A percentile compares a stretch with the other conserved stretches of the same genome.
These are phyloP conservation scores for Ommatoiulus sabulosus DNA, from an alignment of 2,888 invertebrate species.

Conservation along the genomic window DNA sequence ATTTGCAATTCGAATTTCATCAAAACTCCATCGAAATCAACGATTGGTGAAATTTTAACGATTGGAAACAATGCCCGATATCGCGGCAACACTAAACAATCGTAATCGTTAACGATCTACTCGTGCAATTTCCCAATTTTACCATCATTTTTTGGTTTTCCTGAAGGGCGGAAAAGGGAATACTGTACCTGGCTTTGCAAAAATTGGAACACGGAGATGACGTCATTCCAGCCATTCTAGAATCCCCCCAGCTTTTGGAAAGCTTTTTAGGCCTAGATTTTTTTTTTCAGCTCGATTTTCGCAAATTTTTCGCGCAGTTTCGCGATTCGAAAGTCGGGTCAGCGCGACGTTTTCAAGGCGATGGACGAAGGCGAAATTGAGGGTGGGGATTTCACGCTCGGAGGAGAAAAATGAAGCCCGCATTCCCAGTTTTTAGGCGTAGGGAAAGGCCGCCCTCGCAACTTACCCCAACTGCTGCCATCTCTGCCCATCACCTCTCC, in stretches of 20 bases:
- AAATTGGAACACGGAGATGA: not conserved
- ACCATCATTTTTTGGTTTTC: not conserved
- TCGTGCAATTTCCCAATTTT: not conserved
- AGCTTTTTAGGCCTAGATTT: not conserved
- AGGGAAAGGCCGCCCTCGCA: not conserved
- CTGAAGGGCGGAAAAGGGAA: not conserved
- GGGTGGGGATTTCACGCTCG: not conserved
- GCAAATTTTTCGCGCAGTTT: not conserved
- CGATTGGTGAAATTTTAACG: too few species aligned
- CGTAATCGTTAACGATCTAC: not conserved
- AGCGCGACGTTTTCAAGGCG: not conserved
- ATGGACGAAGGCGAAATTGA: not conserved
- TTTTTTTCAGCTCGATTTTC: not conserved
- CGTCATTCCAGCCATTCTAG: not conserved
- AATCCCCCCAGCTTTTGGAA: not conserved
- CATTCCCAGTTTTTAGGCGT: not conserved
- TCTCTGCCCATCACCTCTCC: slow-evolving; percentile 92
- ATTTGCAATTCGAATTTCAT: too few species aligned
- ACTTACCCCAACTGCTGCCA: slow-evolving; percentile 95
- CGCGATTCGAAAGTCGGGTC: not conserved
- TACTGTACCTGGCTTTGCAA: not conserved
- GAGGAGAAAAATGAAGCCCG: not conserved
- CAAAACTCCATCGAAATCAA: too few species aligned
- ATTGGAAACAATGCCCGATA: not conserved
- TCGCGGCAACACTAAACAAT: too few species aligned